Base-by-base conservation (phyloP, 2,888 invertebrate species). In the Xestoiulus laeticollis region DNA sequence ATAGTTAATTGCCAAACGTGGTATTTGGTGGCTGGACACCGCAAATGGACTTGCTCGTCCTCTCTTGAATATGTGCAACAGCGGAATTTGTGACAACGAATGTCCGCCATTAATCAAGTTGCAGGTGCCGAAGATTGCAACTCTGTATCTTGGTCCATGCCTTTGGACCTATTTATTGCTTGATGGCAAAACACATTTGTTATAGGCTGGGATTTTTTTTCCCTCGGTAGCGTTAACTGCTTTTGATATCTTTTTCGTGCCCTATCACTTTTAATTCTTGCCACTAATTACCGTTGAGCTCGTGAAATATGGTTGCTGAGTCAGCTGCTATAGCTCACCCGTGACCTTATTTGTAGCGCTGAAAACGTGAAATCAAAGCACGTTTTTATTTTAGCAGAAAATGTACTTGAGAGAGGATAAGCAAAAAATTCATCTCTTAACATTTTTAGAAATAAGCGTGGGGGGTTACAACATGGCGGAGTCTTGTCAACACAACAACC, bases 331-430 rank as follows among this genome's bases (percentile, higher is more conserved):
- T 68, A 68, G 68, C 68, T 68, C 68, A 68, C 26, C 26, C 26
- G 68, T 26, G 68, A 68, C 68, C 68, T 68, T 68, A 68, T 68
- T 22, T 26, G 68, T 6, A 26, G 68, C 68, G 68, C 68, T 68
- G 68, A 68, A 68, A 68, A 68, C 68, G 68, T 68, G 68, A 68
- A 68, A 68, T 68, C 68, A 68, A 26, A 68, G 68, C 68, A 68
- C 68, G 68, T 68, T 68, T 38, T 68, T 68, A 26, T 5, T 22
- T 68, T 26, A 10, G 12, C 68, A 22, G 26, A 68, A 59, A 59
- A n/a, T 68, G 26, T 10, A 26, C 68, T 68, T 22, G 26, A 68
- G 26, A 22, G 26, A 22, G 26, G 68, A 12, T 26, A 26, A 26
- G 26, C 8, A 26, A 59, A 59, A 68, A 68, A 68, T 48, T 19